These are phyloP conservation scores for Nothobranchius kuhntae DNA, from an alignment of 2,113 vertebrate species.

Conservation along the genomic window DNA sequence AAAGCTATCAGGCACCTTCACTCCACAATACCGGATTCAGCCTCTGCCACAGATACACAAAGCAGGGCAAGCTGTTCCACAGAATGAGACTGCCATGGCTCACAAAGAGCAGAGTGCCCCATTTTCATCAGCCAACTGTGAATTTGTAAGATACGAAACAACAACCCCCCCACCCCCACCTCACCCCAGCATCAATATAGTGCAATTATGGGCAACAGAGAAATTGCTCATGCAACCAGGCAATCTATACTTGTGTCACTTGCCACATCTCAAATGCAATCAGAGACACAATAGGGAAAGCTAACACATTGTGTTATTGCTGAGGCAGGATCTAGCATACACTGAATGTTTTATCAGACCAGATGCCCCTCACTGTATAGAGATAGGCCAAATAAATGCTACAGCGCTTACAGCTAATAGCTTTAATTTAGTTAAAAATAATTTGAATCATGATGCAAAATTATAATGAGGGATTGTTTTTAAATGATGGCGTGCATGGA, in stretches of 20 bases:
- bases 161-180: conserved; percentile 22
- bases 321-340: conserved; percentile 21
- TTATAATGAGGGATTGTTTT: neutral
- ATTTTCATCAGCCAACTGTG: conserved; percentile 56
- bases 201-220: conserved; percentile 70
- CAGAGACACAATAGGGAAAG: conserved; percentile 48
- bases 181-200: conserved; percentile 69
- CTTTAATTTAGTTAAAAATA: neutral
- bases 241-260: conserved; percentile 73
- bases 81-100: conserved; percentile 59
- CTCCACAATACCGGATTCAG: conserved; percentile 40
- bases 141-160: conserved; percentile 65
- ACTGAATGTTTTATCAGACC: conserved; percentile 16
- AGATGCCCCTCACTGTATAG: conserved; percentile 18
- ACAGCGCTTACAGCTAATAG: conserved; percentile 11
- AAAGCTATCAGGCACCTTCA: conserved; percentile 41
- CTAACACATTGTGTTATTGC: conserved; percentile 22
- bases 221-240: conserved; percentile 69
- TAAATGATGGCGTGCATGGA: conserved; percentile 24
- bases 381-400: neutral
- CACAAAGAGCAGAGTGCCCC: conserved; percentile 65
- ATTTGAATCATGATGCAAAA: neutral
- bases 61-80: conserved; percentile 49
- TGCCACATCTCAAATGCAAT: conserved; percentile 65
- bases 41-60: conserved; percentile 46